Percentiles rank a stretch among this genome's conserved stretches.
phyloP scores from a whole-genome alignment of 2,113 vertebrate species.

The Semicossyphus pulcher region DNA sequence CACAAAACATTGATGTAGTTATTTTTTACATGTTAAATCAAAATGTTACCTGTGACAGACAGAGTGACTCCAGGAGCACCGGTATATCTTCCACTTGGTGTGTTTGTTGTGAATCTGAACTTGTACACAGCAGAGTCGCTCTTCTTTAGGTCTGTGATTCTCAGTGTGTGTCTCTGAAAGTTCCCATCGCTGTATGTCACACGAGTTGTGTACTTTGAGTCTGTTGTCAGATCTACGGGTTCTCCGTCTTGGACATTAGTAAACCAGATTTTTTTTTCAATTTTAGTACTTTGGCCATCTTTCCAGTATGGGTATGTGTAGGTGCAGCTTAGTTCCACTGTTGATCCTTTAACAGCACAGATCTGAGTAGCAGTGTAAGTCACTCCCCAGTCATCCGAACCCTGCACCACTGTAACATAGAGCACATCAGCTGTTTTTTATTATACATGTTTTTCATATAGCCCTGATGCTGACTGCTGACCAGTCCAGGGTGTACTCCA shows the following conservation, averaged over 20 bases:
- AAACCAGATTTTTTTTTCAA: not conserved
- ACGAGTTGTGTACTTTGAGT: not conserved
- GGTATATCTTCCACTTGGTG: rapidly evolving
- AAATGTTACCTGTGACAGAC: conserved; percentile 9
- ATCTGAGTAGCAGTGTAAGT: not conserved
- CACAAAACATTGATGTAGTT: not conserved
- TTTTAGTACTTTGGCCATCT: rapidly evolving
- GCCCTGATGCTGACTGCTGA: no score
- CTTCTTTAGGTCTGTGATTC: conserved; percentile 7
- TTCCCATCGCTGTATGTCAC: not conserved
- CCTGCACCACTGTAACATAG: conserved; percentile 23
- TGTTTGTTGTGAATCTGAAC: not conserved
- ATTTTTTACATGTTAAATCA: not conserved
- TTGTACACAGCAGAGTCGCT: conserved; percentile 3
- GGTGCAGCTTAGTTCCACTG: conserved; percentile 1
- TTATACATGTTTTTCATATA: no score
- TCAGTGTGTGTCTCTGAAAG: not conserved
- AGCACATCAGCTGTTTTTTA: not conserved
- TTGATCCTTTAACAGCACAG: conserved; percentile 25
- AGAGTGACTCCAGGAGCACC: conserved; percentile 4
- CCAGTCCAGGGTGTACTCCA: no score
- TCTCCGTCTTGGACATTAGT: not conserved
- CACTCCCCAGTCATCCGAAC: not conserved
- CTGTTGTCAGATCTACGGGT: not conserved
- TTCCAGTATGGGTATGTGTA: not conserved